Percentiles rank a stretch among this genome's conserved stretches.
Evolutionary conservation across 2,113 vertebrate species (phyloP).

Genomic region (Panurus biarmicus): DNA sequence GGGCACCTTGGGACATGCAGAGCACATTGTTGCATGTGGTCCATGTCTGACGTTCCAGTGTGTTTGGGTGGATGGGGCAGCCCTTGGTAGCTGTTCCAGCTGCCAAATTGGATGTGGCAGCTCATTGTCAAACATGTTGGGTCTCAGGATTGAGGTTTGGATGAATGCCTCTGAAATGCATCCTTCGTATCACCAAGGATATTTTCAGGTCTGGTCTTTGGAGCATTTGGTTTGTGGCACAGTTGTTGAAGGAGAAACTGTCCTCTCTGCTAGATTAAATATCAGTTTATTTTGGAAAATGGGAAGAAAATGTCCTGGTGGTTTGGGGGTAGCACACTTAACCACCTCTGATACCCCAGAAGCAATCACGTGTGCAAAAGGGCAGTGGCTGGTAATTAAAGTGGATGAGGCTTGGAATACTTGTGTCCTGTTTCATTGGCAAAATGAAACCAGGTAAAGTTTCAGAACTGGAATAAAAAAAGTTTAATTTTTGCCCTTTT

Average conservation of each 20-base stretch:
- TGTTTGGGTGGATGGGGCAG: not conserved
- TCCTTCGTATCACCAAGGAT: not conserved
- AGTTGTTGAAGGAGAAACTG: not conserved
- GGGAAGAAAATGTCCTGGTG: not conserved
- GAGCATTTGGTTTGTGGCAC: not conserved
- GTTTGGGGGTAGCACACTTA: not conserved
- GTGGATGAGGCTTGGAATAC: not conserved
- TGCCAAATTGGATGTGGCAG: not conserved
- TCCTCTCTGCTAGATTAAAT: not conserved
- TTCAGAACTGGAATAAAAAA: not conserved
- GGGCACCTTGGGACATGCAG: not conserved
- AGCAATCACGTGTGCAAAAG: not conserved
- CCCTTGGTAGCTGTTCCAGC: not conserved
- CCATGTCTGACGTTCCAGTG: not conserved
- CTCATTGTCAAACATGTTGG: not conserved
- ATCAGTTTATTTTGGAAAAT: not conserved
- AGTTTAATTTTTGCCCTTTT: not conserved
- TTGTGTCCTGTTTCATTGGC: not conserved
- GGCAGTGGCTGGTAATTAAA: not conserved
- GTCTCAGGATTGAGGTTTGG: not conserved
- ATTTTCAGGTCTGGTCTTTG: not conserved
- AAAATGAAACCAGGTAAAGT: not conserved
- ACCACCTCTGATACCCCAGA: not conserved
- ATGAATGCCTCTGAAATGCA: not conserved
- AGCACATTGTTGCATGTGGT: not conserved